phyloP scores from a whole-genome alignment of 92 coral and sea anemone genomes.

The Umimayanthus chanpuru region DNA sequence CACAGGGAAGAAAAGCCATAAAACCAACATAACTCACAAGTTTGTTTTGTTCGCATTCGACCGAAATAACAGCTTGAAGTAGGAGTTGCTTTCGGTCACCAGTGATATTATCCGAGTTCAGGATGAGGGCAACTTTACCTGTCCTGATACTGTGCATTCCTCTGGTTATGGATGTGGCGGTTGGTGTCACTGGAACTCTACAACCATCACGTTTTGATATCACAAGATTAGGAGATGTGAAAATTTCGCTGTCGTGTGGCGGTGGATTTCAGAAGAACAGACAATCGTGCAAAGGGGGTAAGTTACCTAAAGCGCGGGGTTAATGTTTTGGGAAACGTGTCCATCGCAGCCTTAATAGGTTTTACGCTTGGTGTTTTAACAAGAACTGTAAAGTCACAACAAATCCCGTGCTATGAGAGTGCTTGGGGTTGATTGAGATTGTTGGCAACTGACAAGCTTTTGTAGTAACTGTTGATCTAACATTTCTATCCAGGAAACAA shows the following conservation, averaged over 20 bases:
- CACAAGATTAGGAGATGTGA: constrained; percentile 22
- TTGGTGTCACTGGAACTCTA: not conserved
- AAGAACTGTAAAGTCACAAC: not conserved
- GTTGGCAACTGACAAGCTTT: not conserved
- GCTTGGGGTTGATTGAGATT: not conserved
- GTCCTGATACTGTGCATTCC: not conserved
- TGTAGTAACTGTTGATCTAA: not conserved
- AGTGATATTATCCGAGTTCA: not conserved
- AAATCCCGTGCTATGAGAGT: too few species aligned
- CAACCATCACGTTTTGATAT: constrained; percentile 33
- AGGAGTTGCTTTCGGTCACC: not conserved
- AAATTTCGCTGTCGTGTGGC: constrained; percentile 33
- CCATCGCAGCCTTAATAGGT: not conserved
- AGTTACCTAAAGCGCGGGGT: not conserved
- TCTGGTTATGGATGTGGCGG: not conserved
- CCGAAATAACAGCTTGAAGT: constrained; percentile 8
- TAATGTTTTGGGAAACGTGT: not conserved
- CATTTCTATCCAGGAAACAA: not conserved
- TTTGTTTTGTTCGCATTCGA: constrained; percentile 20
- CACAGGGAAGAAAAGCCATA: constrained; percentile 1
- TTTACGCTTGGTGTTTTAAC: not conserved
- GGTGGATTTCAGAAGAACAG: constrained; percentile 33
- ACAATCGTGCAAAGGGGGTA: constrained; percentile 24
- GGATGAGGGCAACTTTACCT: constrained; percentile 9
- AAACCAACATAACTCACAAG: constrained; percentile 4